These are phyloP conservation scores for Polyergus mexicanus DNA, from an alignment of 1,140 invertebrate species.

Conservation along the genomic window DNA sequence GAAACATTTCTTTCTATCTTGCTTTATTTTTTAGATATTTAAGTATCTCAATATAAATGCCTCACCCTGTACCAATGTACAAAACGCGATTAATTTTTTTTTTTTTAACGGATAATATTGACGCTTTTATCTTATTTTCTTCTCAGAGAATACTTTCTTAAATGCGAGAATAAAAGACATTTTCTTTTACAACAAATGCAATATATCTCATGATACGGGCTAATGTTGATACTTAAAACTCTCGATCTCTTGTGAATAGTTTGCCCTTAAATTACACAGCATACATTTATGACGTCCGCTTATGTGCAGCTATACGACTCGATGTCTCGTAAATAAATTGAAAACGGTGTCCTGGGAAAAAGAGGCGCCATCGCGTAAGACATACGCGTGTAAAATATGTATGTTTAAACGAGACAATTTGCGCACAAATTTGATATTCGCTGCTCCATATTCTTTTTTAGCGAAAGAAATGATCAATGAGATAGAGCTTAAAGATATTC, in stretches of 20 bases:
- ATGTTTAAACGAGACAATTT: slow-evolving; percentile 28
- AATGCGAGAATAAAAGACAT: slow-evolving; percentile 16
- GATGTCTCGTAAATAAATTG: slow-evolving; percentile 55
- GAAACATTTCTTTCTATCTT: too few species aligned
- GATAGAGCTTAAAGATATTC: neutral
- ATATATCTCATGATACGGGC: neutral
- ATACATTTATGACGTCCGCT: slow-evolving; percentile 43
- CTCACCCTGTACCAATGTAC: too few species aligned
- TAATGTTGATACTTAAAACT: slow-evolving; percentile 37
- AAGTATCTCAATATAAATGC: too few species aligned
- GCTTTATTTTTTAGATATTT: too few species aligned
- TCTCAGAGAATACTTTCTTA: neutral
- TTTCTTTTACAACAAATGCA: neutral
- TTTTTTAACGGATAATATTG: neutral
- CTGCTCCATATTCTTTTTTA: neutral
- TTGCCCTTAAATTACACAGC: slow-evolving; percentile 36
- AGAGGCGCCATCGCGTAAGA: slow-evolving; percentile 27
- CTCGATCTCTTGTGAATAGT: slow-evolving; percentile 37
- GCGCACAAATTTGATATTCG: neutral
- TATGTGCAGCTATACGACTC: slow-evolving; percentile 4
- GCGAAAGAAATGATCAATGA: neutral
- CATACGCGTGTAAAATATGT: slow-evolving; percentile 38
- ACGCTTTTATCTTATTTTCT: neutral
- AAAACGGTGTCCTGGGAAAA: slow-evolving; percentile 31
- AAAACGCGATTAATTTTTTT: neutral